Evolutionary conservation across 2,113 vertebrate genomes (phyloP), one percentile per base, ranked within the genome.

Genomic region (Mormyrus lacerda): DNA sequence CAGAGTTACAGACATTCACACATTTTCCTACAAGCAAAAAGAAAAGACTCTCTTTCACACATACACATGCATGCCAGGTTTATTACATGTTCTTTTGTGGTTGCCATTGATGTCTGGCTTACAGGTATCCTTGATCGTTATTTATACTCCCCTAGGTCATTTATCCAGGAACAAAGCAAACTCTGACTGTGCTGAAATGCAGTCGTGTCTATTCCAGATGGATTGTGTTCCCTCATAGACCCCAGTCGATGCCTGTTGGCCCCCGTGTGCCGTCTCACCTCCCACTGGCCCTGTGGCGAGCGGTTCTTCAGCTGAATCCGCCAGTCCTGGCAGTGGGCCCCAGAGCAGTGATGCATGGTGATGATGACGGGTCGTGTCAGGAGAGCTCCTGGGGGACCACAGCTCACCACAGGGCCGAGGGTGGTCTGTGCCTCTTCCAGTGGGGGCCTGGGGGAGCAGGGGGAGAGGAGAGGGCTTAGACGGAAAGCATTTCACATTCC

Each of bases 331-430:
- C 96, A 96, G 89, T 95, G 96, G 0, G 96, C 96, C 65, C 98
- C 97, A 3, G 97, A 96, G 0, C 98, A 98, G 93, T 99, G 98
- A 93, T 97, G 97, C 94, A 98, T 96, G 85, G 97, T 98, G 90
- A 99, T 91, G 92, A 99, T 96, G 82, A 97, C 94, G 0, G 98
- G 98, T 27, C 97, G 95, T 55, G 97, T 98, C 39, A 99, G 93
- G 89, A 98, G 94, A 39, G 97, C 97, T 90, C 97, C 97, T 0
- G 97, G 95, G 0, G 98, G 98, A 44, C 98, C 98, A n/a, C 97
- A 99, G 91, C 96, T 98, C 93, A 99, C 98, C 93, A 98, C 97
- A 0, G 98, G 97, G 0, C 97, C 98, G 93, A 99, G 93, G 87
- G 98, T 96, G 0, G 97, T 98, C 92, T 99, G 97, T 58, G 93